A percentile compares a stretch with the other conserved stretches of the same genome.
phyloP scores from a whole-genome alignment of 2,888 invertebrate genomes.

The Ferrisia virgata region DNA sequence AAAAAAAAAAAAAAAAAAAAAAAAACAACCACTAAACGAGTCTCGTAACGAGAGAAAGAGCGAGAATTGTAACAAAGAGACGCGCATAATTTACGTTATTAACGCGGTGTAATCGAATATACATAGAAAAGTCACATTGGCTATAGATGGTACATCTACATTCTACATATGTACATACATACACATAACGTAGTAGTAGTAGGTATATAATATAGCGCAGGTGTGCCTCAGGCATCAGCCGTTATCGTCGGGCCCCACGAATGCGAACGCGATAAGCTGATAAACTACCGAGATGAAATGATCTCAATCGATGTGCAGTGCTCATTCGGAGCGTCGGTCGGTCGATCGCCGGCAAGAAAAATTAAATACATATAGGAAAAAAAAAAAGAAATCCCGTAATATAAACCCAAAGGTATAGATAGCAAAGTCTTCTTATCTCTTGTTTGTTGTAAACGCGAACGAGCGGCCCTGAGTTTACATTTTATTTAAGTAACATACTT shows the following conservation, averaged over 20 bases:
- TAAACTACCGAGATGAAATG: conserved; percentile 42
- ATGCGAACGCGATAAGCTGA: not conserved
- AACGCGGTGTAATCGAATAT: not conserved
- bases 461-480: conserved; percentile 27
- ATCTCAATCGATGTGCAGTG: conserved; percentile 30
- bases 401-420: not conserved
- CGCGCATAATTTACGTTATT: not conserved
- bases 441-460: conserved; percentile 33
- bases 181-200: too few relatives aligned
- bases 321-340: not conserved
- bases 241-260: not conserved
- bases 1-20: too few relatives aligned
- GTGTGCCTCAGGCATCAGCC: not conserved
- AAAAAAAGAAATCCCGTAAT: conserved; percentile 13
- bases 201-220: too few relatives aligned
- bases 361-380: too few relatives aligned
- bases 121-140: not conserved
- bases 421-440: conserved; percentile 29
- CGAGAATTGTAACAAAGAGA: not conserved
- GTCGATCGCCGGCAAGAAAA: too few relatives aligned
- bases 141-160: not conserved
- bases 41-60: not conserved
- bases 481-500: conserved; percentile 41
- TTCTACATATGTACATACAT: too few relatives aligned
- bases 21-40: not conserved